phyloP scores from a whole-genome alignment of 2,113 vertebrate genomes.

The Fregata magnificens region DNA sequence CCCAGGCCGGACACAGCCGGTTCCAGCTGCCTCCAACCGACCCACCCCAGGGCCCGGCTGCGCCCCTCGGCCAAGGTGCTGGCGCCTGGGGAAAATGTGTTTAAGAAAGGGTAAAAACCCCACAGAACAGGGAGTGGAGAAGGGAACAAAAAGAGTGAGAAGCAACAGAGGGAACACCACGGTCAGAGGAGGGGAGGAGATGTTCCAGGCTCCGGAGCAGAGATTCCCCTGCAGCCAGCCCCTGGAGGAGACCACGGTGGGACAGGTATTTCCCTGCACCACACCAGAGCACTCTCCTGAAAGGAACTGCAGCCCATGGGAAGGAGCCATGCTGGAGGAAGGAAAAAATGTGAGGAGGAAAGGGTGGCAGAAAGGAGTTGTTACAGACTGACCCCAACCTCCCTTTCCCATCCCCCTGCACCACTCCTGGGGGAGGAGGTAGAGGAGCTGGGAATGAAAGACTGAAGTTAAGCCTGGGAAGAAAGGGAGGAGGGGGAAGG shows the following conservation, averaged over 20 bases:
- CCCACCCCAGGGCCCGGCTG: accelerated
- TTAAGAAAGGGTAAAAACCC: not conserved
- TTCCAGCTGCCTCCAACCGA: not conserved
- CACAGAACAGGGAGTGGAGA: not conserved
- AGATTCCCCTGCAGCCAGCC: not conserved
- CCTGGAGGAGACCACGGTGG: not conserved
- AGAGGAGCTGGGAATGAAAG: not conserved
- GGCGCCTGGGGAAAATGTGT: accelerated
- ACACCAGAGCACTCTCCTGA: not conserved
- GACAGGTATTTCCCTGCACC: not conserved
- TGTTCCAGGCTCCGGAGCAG: accelerated
- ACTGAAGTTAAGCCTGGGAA: not conserved
- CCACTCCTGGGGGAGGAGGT: not conserved
- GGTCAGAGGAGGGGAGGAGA: not conserved
- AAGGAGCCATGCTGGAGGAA: not conserved
- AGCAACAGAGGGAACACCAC: not conserved
- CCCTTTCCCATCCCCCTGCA: accelerated
- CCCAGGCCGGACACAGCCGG: accelerated
- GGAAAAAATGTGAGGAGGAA: not conserved
- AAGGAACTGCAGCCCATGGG: not conserved
- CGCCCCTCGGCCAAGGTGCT: too few relatives aligned
- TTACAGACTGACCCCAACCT: not conserved
- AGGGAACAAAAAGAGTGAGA: not conserved
- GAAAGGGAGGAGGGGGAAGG: not conserved
- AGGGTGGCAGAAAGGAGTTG: not conserved